Evolutionary conservation across 2,113 vertebrate species (phyloP).

Genomic region (Dendrocopos noguchii): DNA sequence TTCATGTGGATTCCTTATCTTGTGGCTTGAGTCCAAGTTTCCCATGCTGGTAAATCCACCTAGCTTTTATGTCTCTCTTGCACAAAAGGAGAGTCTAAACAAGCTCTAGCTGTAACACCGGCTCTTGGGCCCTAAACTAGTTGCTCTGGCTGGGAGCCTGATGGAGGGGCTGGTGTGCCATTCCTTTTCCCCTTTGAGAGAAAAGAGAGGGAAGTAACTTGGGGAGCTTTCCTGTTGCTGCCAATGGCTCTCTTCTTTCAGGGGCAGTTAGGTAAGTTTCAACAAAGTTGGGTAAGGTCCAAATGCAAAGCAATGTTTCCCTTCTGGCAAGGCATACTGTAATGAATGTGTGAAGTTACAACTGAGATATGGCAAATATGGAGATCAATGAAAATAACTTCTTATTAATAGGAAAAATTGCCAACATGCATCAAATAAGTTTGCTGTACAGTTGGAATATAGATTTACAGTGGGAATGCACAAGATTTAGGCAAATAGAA

Average conservation of each 20-base stretch:
- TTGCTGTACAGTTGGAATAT: no score
- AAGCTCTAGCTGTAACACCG: not conserved
- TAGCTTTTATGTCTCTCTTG: not conserved
- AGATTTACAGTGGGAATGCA: no score
- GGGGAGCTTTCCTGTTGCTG: not conserved
- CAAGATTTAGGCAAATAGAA: no score
- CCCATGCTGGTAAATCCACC: not conserved
- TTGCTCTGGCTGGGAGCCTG: not conserved
- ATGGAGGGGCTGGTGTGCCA: not conserved
- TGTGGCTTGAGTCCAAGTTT: conserved; percentile 6
- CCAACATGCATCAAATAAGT: no score
- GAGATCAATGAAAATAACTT: no score
- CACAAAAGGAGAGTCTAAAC: not conserved
- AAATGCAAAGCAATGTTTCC: not conserved
- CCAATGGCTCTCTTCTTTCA: not conserved
- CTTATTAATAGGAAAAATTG: no score
- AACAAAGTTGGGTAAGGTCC: not conserved
- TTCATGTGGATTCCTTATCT: not conserved
- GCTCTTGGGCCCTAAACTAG: not conserved
- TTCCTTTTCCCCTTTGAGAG: not conserved
- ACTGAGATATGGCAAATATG: no score
- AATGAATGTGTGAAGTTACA: no score
- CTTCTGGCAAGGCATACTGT: not conserved
- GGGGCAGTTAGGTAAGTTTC: not conserved
- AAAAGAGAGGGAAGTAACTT: not conserved